Base-by-base conservation (phyloP, 2,797 vertebrate genomes). In the Diceros bicornis region DNA sequence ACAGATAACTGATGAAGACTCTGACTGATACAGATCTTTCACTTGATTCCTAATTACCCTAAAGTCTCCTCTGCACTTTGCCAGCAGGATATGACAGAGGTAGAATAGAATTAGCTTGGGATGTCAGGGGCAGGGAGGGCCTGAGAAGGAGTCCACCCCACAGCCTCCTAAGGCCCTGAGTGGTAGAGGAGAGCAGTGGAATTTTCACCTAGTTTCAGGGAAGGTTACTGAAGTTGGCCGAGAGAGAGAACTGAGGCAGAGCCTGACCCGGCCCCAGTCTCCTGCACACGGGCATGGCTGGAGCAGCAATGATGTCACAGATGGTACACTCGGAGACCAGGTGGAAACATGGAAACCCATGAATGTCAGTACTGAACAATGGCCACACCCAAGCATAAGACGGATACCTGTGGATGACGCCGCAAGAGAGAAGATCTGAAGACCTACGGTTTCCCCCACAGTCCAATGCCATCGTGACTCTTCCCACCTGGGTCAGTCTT, bases 201-300 rank as follows among this genome's bases (percentile, higher is more conserved):
- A 17, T 17, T 2, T 57, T 29, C 59, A 41, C 25, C 13, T 13
- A 4, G 8, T 18, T 34, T 37, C 37, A 59, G 27, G 34, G 18
- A 18, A 41, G 61, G 16, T n/a, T 18, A 21, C 44, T 20, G 20
- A 64, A 37, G 62, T 13, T 17, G 6, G 12, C 90, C n/a, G 9
- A 68, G 16, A 41, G 5, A 16, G 50, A 20, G 57, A 75, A 37
- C 14, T 0, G 14, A 41, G 85, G 57, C 75, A 5, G 34, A 4
- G 11, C 10, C 57, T 3, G 7, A 9, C 14, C 13, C 52, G 61
- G 34, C 27, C 18, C 12, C n/a, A 0, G 27, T 16, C 12, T 71
- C 37, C 29, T 6, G 2, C n/a, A 61, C 20, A 50, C 7, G 2
- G 7, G 37, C 23, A 2, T 4, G 1, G 2, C 4, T 6, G 2